Conservation (phyloP, 1,140 invertebrate species). For the Chironomus striatipennis region DNA sequence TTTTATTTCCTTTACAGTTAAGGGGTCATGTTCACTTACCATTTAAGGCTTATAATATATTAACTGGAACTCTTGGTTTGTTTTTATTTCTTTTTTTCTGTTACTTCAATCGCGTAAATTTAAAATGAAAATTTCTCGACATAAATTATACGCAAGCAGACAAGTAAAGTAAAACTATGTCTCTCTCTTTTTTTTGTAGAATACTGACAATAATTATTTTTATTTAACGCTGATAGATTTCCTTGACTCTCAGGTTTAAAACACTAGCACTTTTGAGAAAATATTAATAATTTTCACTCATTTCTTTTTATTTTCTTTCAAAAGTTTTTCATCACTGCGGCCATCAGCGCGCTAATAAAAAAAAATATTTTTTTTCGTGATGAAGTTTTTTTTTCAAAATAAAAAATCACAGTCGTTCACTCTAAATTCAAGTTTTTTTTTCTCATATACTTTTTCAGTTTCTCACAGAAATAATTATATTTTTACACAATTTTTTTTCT, state of each 20-base stretch:
- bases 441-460: not conserved
- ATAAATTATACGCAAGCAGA: too few relatives aligned
- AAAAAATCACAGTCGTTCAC: conserved; percentile 9
- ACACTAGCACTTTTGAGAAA: too few relatives aligned
- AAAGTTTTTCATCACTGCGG: not conserved
- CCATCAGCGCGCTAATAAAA: not conserved
- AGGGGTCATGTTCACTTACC: not conserved
- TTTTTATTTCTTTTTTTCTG: not conserved
- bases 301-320: not conserved
- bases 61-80: not conserved
- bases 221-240: too few relatives aligned
- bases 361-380: conserved; percentile 9
- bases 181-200: too few relatives aligned
- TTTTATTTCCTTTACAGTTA: not conserved
- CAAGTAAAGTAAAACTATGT: too few relatives aligned
- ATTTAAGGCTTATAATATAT: not conserved
- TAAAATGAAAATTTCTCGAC: too few relatives aligned
- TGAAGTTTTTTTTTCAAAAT: not conserved
- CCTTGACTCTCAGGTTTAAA: too few relatives aligned
- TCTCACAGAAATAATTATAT: conserved; percentile 6
- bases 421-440: not conserved
- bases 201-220: too few relatives aligned
- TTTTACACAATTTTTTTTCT: conserved; percentile 13
- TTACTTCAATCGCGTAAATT: too few relatives aligned
- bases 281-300: not conserved